phyloP scores from a whole-genome alignment of 2,888 invertebrate species.

The Eupelmus urozonus region DNA sequence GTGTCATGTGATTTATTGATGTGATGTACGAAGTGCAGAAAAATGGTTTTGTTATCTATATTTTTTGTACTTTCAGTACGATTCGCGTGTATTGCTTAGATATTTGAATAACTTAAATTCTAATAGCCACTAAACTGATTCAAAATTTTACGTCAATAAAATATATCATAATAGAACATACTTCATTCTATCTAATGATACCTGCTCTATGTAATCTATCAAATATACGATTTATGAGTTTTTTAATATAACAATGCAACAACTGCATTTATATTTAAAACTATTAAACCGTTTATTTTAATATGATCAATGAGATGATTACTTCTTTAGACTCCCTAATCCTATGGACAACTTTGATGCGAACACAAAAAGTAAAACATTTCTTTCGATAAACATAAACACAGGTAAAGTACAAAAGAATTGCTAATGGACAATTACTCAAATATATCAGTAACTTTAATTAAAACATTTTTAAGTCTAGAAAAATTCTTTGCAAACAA shows the following conservation, averaged over 20 bases:
- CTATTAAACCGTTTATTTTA: conserved; percentile 11
- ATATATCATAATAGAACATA: conserved; percentile 54
- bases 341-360: conserved; percentile 48
- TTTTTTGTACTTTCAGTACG: conserved; percentile 43
- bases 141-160: conserved; percentile 60
- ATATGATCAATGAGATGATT: conserved; percentile 11
- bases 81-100: conserved; percentile 31
- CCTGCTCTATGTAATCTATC: conserved; percentile 27
- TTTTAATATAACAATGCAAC: conserved; percentile 50
- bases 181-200: conserved; percentile 18
- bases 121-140: conserved; percentile 60
- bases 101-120: conserved; percentile 59
- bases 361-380: conserved; percentile 51
- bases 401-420: conserved; percentile 53
- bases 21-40: conserved; percentile 46
- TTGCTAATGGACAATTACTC: conserved; percentile 45
- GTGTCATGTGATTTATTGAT: conserved; percentile 39
- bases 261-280: conserved; percentile 19
- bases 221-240: conserved; percentile 36
- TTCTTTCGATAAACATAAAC: conserved; percentile 46
- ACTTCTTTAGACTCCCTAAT: conserved; percentile 15
- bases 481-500: conserved; percentile 45
- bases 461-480: conserved; percentile 49
- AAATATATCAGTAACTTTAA: conserved; percentile 46
- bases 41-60: conserved; percentile 38